phyloP scores from a whole-genome alignment of 2,797 vertebrate species.

The Lutjanus argentimaculatus region DNA sequence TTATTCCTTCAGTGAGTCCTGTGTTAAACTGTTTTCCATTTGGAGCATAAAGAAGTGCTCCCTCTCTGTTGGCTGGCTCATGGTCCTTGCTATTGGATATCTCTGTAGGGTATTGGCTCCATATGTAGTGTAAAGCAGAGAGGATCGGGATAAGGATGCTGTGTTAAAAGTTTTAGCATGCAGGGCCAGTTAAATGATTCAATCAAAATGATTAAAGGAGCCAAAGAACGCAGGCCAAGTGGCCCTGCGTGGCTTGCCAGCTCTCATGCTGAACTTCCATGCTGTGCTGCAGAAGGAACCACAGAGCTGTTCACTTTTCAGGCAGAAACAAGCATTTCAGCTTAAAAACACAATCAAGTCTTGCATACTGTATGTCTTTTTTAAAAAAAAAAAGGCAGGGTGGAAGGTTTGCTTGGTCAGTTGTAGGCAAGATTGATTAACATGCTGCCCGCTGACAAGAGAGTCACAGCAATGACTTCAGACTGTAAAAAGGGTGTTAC shows the following conservation, averaged over 20 bases:
- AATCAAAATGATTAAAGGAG: conserved; percentile 63
- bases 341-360: conserved; percentile 22
- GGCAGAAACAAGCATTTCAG: conserved; percentile 32
- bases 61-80: conserved; percentile 21
- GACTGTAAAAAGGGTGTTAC: conserved; percentile 6
- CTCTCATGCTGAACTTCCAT: conserved; percentile 50
- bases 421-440: conserved; percentile 31
- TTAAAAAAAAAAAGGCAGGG: conserved; percentile 22
- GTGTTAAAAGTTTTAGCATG: conserved; percentile 51
- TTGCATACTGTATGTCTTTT: conserved; percentile 20
- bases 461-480: conserved; percentile 4
- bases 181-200: conserved; percentile 56
- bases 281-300: conserved; percentile 51
- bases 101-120: conserved; percentile 48
- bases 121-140: conserved; percentile 32
- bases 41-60: conserved; percentile 27
- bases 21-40: conserved; percentile 57
- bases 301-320: conserved; percentile 45
- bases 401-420: conserved; percentile 37
- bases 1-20: conserved; percentile 38
- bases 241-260: conserved; percentile 55
- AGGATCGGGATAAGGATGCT: conserved; percentile 35
- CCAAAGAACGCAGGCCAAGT: conserved; percentile 51
- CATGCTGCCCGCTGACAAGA: conserved; percentile 42
- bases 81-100: conserved; percentile 32